phyloP scores from a whole-genome alignment of 2,113 vertebrate genomes.

The Eurystomus gularis region DNA sequence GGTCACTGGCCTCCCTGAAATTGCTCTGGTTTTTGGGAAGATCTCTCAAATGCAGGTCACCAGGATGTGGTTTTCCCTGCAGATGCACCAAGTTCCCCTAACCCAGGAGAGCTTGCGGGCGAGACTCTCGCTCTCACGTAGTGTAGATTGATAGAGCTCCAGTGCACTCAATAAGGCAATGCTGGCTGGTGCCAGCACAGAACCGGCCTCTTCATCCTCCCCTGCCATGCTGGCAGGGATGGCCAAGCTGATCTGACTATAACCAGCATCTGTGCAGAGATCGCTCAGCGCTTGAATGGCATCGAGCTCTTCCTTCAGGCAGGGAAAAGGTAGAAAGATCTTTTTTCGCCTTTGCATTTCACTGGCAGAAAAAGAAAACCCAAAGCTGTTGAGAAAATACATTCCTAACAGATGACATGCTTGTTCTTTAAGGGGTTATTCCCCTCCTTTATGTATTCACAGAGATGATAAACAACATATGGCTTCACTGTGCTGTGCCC shows the following conservation, averaged over 20 bases:
- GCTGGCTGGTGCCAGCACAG: not conserved
- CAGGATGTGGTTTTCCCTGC: not conserved
- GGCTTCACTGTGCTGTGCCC: not conserved
- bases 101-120: not conserved
- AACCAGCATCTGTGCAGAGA: not conserved
- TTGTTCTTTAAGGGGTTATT: constrained; percentile 18
- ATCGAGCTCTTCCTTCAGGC: not conserved
- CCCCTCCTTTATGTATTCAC: not conserved
- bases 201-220: not conserved
- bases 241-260: not conserved
- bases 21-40: not conserved
- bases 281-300: not conserved
- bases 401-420: not conserved
- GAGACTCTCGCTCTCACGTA: not conserved
- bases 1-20: not conserved
- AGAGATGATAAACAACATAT: constrained; percentile 17
- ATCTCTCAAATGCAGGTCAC: not conserved
- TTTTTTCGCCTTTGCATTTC: not conserved
- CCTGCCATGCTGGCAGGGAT: not conserved
- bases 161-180: not conserved
- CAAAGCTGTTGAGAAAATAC: not conserved
- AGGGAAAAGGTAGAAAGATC: not conserved
- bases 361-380: not conserved
- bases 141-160: not conserved
- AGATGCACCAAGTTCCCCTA: not conserved